These are phyloP conservation scores for Hemithea aestivaria DNA, from an alignment of 2,888 invertebrate genomes.

Conservation along the genomic window DNA sequence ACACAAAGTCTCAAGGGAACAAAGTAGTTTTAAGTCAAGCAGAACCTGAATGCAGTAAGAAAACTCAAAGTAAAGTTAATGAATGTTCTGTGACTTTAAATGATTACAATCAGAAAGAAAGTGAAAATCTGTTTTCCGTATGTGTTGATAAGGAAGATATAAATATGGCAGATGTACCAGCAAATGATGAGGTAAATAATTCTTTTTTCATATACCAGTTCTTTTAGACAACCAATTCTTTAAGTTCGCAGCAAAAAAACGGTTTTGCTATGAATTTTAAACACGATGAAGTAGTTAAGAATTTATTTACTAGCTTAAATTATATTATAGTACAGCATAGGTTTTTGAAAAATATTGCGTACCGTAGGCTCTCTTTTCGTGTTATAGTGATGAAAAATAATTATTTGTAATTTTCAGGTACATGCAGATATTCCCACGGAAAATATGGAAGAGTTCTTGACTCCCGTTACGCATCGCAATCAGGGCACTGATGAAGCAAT, in stretches of 20 bases:
- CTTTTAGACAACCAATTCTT: too few relatives aligned
- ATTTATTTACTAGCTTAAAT: too few relatives aligned
- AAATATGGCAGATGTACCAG: slow-evolving; percentile 20
- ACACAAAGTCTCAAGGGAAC: slow-evolving; percentile 5
- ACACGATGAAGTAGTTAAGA: too few relatives aligned
- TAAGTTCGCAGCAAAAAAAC: too few relatives aligned
- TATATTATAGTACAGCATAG: too few relatives aligned
- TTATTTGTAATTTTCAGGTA: slow-evolving; percentile 21
- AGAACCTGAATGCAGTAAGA: slow-evolving; percentile 10
- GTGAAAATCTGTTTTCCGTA: slow-evolving; percentile 65
- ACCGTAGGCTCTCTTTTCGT: too few relatives aligned
- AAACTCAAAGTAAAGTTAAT: slow-evolving; percentile 24
- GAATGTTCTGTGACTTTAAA: slow-evolving; percentile 14
- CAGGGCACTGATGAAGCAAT: slow-evolving; percentile 21
- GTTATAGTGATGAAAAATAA: not conserved
- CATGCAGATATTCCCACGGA: slow-evolving; percentile 13
- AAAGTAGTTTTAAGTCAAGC: slow-evolving; percentile 10
- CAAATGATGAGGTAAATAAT: slow-evolving; percentile 33
- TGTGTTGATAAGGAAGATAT: slow-evolving; percentile 44
- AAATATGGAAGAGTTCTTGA: slow-evolving; percentile 41
- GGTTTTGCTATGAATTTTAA: too few relatives aligned
- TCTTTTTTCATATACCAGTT: too few relatives aligned
- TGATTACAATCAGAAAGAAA: slow-evolving; percentile 42
- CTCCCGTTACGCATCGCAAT: slow-evolving; percentile 42
- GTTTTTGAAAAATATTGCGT: too few relatives aligned